Evolutionary conservation across 2,113 vertebrate genomes (phyloP), one percentile per base, ranked within the genome.

Genomic region (Trichomycterus rosablanca): DNA sequence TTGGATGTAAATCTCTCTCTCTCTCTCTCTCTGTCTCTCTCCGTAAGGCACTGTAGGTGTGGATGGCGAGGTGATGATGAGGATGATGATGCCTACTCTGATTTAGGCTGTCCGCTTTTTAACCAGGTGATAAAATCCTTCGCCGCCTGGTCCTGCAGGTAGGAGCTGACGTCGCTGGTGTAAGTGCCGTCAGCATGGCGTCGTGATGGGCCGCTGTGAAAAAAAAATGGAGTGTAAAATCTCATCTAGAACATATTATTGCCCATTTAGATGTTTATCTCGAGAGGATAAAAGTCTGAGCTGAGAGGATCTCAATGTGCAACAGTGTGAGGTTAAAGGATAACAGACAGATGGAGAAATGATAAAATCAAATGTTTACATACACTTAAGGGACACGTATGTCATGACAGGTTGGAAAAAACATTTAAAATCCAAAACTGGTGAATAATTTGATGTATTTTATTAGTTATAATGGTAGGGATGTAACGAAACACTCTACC

Each of bases 111-210:
- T 81, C 91, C 93, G 24, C 88, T 90, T 81, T 94, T 92, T 73
- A 98, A 83, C 86, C 89, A 90, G 80, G 88, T 87, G 35, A 98
- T 90, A 79, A 98, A 97, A 76, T 97, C 92, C 76, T 93, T 94
- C 68, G 91, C 89, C 44, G 92, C 93, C 77, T 98, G 88, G 30
- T 92, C 90, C 80, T 92, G 90, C 79, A 95, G 81, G 67, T 90
- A 97, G 32, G 92, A 89, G 80, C 92, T 96, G 69, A 95, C 84
- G 43, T 97, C 94, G 60, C 91, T 96, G 84, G 93, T 96, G 77
- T 91, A 98, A 71, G 93, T 94, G 39, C 93, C 94, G 5, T 97
- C 95, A 2, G 92, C 91, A 1, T 97, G 92, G 19, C 92, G 92
- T 77, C 90, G 93, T 50, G 86, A 81, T 32, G 88, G 76, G 1